Percentiles rank a stretch among this genome's conserved stretches.
phyloP scores from a whole-genome alignment of 2,113 vertebrate genomes.

The Ranitomeya imitator region DNA sequence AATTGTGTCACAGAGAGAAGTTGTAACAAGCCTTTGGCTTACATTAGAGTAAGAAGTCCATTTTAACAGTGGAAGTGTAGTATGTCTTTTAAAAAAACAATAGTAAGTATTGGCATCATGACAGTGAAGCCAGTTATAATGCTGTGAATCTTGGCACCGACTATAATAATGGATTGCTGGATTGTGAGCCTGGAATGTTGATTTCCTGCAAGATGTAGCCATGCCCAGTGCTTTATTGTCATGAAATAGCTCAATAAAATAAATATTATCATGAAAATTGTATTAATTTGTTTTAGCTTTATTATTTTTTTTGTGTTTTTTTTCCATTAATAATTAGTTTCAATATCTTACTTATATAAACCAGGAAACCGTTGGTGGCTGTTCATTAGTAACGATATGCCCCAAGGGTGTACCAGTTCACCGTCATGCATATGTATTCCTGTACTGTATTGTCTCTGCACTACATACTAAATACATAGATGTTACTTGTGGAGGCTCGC shows the following conservation, averaged over 20 bases:
- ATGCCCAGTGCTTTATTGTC: slow-evolving; percentile 4
- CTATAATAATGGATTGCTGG: not conserved
- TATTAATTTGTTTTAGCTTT: no score
- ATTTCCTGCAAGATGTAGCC: not conserved
- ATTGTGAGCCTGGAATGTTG: slow-evolving; percentile 8
- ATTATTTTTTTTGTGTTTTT: no score
- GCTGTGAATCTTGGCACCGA: not conserved
- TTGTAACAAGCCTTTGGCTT: not conserved
- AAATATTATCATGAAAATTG: not conserved
- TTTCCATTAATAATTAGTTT: no score
- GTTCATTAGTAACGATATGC: no score
- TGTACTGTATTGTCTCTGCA: no score
- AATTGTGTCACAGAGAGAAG: not conserved
- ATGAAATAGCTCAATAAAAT: slow-evolving; percentile 4
- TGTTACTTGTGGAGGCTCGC: no score
- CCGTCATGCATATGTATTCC: no score
- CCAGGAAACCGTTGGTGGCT: no score
- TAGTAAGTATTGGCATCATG: not conserved
- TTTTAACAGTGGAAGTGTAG: not conserved
- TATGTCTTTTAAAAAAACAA: not conserved
- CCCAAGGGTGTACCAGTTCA: no score
- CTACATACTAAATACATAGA: no score
- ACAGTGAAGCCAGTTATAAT: slow-evolving; percentile 12
- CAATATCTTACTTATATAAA: no score
- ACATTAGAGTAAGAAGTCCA: not conserved